Evolutionary conservation across 2,888 invertebrate species (phyloP), one percentile per base, ranked within the genome.

Genomic region (Phymatocera aterrima): DNA sequence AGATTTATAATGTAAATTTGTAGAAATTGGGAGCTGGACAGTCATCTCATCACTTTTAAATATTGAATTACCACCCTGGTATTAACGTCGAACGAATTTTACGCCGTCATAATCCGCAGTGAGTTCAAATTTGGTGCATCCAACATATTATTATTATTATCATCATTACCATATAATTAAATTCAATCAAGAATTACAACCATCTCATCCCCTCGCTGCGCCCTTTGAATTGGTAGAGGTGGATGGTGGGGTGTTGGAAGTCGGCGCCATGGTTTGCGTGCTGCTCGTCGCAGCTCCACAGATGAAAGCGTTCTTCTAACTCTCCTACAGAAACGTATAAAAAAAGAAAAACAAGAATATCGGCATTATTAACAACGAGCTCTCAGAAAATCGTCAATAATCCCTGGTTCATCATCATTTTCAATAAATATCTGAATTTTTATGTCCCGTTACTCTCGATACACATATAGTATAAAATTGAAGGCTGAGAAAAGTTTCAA

Each of bases 241-340:
- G 86, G 85, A 80, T 86, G 86, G 48, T 81, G 78, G 34, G 87
- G 88, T 12, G 87, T 83, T 65, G 87, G 86, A 83, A 95, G 91
- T 89, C 93, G 93, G 87, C 95, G 93, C 95, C 96, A 97, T 12
- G 97, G 97, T 89, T 96, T 96, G 82, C 97, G 94, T 60, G 97
- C 97, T 81, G 96, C 96, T 88, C 97, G 93, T 87, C 96, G 93
- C 87, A 97, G 92, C 90, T 97, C 97, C 83, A 94, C 92, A 85
- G 94, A 93, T 83, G 95, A 94, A 89, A 98, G 92, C 90, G 94
- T 94, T 91, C 96, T 95, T 87, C 98, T 94, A 88, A 96, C 93
- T 93, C 96, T 95, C 92, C 98, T 98, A 91, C 8, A 90, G 91
- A 84, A 84, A 84, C 10, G 24, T 15, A 3, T 10, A 8, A 37